Percentiles rank a stretch among this genome's conserved stretches.
Evolutionary conservation across 2,888 invertebrate genomes (phyloP).

Genomic region (Rhagophthalmus giganteus): DNA sequence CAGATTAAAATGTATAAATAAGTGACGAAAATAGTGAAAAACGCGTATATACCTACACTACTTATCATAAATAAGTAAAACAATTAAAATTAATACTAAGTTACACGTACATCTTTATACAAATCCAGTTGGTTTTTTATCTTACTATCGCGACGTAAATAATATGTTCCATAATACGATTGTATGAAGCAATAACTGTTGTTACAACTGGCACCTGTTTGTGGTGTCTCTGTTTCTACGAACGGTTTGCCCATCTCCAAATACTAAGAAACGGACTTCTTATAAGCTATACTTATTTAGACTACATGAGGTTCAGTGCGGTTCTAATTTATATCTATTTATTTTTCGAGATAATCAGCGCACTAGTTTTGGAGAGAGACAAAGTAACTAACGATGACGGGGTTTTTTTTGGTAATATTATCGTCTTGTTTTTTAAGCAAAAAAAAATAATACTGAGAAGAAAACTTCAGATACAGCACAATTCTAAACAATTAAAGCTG

Average conservation of each 20-base stretch:
- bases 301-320: constrained; percentile 37
- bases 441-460: too few relatives aligned
- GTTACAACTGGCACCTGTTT: constrained; percentile 34
- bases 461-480: too few relatives aligned
- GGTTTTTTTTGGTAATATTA: too few relatives aligned
- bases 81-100: constrained; percentile 12
- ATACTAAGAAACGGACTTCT: too few relatives aligned
- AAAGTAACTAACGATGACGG: constrained; percentile 3
- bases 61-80: constrained; percentile 19
- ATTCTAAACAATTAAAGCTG: too few relatives aligned
- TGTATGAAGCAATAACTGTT: constrained; percentile 10
- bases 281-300: constrained; percentile 28
- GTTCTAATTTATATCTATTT: constrained; percentile 29
- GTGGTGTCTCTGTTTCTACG: constrained; percentile 35
- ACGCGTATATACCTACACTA: constrained; percentile 13
- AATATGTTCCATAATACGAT: constrained; percentile 9
- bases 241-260: constrained; percentile 14
- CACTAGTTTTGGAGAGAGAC: constrained; percentile 8
- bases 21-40: constrained; percentile 10
- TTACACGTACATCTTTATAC: constrained; percentile 23
- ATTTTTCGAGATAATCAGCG: constrained; percentile 17
- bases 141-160: constrained; percentile 17
- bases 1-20: constrained; percentile 11
- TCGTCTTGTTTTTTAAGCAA: too few relatives aligned
- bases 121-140: constrained; percentile 21